Percentiles rank a stretch among this genome's conserved stretches.
phyloP scores from a whole-genome alignment of 2,888 invertebrate genomes.

The Lumbricus terrestris region DNA sequence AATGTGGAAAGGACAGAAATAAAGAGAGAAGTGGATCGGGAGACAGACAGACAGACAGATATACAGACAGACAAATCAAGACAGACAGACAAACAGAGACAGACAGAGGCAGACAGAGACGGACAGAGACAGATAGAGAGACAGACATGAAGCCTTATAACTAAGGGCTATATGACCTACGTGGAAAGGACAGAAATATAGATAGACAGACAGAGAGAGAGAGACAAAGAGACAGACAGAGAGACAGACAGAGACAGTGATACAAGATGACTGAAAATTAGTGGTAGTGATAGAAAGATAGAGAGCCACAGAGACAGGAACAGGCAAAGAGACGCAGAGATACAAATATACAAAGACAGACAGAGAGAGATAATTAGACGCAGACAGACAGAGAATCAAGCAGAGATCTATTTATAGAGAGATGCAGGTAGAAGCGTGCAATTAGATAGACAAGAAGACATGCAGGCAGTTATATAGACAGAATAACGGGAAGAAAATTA shows the following conservation, averaged over 20 bases:
- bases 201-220: background rate
- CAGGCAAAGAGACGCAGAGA: background rate
- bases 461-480: no score
- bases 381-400: background rate
- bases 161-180: background rate
- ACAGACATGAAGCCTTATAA: no score
- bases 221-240: no score
- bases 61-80: background rate
- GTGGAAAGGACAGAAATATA: background rate
- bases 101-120: background rate
- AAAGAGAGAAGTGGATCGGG: background rate
- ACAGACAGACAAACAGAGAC: background rate
- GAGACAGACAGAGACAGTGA: no score
- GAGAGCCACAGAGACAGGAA: background rate
- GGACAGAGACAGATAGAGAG: no score
- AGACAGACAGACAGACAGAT: background rate
- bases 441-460: background rate
- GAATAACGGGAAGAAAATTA: no score
- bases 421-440: no score
- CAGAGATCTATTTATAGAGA: no score
- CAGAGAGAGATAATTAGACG: background rate
- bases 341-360: background rate
- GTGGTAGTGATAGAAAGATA: no score
- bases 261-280: no score
- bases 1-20: background rate